Conservation (phyloP, 2,797 vertebrate species). For the Leptatherina wallacei region DNA sequence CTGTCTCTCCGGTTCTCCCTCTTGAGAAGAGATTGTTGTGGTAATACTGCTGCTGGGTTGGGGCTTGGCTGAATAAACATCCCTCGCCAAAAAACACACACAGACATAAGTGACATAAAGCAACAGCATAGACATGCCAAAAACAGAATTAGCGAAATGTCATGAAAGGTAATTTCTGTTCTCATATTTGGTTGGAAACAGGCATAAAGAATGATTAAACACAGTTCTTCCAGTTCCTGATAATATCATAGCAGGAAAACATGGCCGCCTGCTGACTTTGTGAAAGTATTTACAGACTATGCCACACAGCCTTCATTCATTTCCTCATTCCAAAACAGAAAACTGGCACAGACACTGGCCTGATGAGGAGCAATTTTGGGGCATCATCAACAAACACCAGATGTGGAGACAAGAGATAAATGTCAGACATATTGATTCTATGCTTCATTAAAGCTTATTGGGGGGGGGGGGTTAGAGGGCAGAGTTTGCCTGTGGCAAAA, state of each 20-base stretch:
- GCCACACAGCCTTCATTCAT: constrained; percentile 57
- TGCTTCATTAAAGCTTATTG: constrained; percentile 70
- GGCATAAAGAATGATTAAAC: constrained; percentile 46
- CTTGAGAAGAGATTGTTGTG: constrained; percentile 68
- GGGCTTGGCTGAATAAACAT: constrained; percentile 60
- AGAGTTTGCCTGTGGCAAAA: constrained; percentile 54
- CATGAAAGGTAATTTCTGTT: constrained; percentile 42
- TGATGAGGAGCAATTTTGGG: constrained; percentile 70
- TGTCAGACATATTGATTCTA: constrained; percentile 74
- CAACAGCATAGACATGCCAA: constrained; percentile 53
- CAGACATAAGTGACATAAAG: constrained; percentile 52
- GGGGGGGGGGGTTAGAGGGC: constrained; percentile 7
- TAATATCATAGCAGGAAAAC: constrained; percentile 44
- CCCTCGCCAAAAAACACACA: constrained; percentile 56
- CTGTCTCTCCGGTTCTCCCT: constrained; percentile 55
- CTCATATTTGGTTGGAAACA: constrained; percentile 39
- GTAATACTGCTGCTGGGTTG: constrained; percentile 56
- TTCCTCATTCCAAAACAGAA: constrained; percentile 64
- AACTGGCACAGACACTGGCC: constrained; percentile 62
- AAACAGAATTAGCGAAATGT: constrained; percentile 41
- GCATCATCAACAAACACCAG: constrained; percentile 76
- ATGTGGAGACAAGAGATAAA: constrained; percentile 74
- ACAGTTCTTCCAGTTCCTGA: constrained; percentile 37
- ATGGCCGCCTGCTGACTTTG: constrained; percentile 40
- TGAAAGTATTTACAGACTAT: constrained; percentile 55